Base-by-base conservation (phyloP, 2,888 invertebrate species). In the Chironomus tentans region DNA sequence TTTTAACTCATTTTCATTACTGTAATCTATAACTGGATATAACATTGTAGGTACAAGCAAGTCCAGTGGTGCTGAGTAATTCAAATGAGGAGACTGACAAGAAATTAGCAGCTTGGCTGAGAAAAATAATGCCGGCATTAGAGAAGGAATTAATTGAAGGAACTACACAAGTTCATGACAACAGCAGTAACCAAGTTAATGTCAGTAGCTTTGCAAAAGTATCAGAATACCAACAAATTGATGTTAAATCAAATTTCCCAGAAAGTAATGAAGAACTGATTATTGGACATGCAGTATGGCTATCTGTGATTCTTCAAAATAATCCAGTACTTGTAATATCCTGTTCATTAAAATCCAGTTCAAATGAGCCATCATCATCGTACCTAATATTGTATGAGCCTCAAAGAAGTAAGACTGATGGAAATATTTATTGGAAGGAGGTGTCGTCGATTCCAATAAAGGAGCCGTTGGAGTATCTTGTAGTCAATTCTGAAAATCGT, bases 61-160 rank as follows among this genome's bases (percentile, higher is more conserved):
- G 65, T 21, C 65, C 68, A 12, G 3, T 47, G 12, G 48, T 74
- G 3, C 12, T 48, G 4, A 74, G 74, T 22, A 74, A 74, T 48
- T 74, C 74, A 48, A 48, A 65, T 47, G 74, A 74, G 2, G 81
- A 81, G 3, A 85, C 87, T 79, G 84, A 85, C 78, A 80, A 83
- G 10, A 85, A 84, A 76, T 78, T 87, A 75, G 85, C 84, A 7
- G 80, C 80, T 24, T 87, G 85, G 84, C 77, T 87, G n/a, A 82
- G 82, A 15, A 82, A 82, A 77, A 84, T 87, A 24, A 86, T 82
- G 78, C 86, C 87, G 0, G 78, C 80, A 68, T 82, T 87, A 2
- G 84, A 85, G 77, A 81, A 80, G 61, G 86, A 87, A 79, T 79
- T 87, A 4, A 81, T 83, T 62, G 84, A 85, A 76, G 82, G 81